phyloP scores from a whole-genome alignment of 2,113 vertebrate genomes.

The Oncorhynchus mykiss region DNA sequence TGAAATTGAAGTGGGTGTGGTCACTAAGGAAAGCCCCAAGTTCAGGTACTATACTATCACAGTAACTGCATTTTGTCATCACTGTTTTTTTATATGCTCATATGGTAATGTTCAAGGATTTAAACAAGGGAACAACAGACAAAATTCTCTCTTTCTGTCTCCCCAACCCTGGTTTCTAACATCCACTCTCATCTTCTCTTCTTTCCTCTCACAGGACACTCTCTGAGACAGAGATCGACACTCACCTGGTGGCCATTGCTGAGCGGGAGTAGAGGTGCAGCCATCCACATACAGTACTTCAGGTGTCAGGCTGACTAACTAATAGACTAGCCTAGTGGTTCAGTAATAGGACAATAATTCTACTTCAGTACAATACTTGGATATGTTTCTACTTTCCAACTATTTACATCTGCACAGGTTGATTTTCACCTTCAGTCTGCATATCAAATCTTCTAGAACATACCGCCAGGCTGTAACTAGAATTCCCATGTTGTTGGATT shows the following conservation, averaged over 20 bases:
- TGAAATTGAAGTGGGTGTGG: constrained; percentile 75
- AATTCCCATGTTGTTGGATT: too few species aligned
- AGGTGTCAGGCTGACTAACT: too few species aligned
- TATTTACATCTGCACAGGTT: too few species aligned
- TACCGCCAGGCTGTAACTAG: too few species aligned
- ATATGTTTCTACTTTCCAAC: too few species aligned
- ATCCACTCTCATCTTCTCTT: not conserved
- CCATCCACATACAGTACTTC: too few species aligned
- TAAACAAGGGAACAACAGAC: not conserved
- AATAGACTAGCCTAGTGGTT: too few species aligned
- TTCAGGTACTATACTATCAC: constrained; percentile 66
- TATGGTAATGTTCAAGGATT: not conserved
- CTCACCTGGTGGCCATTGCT: constrained; percentile 70
- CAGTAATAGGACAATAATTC: too few species aligned
- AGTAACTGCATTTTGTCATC: not conserved
- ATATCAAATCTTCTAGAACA: too few species aligned
- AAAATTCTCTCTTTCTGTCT: not conserved
- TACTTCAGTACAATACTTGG: too few species aligned
- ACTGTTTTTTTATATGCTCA: not conserved
- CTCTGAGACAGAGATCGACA: constrained; percentile 67
- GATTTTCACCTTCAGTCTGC: too few species aligned
- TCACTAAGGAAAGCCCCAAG: constrained; percentile 73
- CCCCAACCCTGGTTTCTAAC: not conserved
- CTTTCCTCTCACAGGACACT: constrained; percentile 57
- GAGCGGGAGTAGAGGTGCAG: constrained; percentile 67